These are phyloP conservation scores for Caenorhabditis plicata DNA, from an alignment of 2,888 invertebrate genomes.

Conservation along the genomic window DNA sequence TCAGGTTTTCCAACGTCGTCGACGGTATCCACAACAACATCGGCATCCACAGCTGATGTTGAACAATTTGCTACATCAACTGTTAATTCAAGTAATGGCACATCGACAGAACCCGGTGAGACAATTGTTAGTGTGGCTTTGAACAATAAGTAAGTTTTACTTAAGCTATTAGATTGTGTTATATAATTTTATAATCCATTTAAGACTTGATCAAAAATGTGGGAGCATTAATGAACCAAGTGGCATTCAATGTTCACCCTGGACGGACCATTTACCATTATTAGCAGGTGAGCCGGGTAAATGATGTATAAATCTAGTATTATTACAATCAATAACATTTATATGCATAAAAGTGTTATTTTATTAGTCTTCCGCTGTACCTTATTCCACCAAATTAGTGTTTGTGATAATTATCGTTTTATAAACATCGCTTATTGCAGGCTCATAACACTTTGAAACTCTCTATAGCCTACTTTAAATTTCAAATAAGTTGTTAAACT, in stretches of 20 bases:
- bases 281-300: slow-evolving; percentile 52
- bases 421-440: too few species aligned
- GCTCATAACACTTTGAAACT: too few species aligned
- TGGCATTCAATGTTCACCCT: slow-evolving; percentile 28
- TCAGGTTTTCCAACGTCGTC: slow-evolving; percentile 9
- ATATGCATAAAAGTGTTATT: too few species aligned
- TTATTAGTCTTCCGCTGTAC: too few species aligned
- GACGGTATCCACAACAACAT: slow-evolving; percentile 6
- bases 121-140: slow-evolving; percentile 16
- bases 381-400: too few species aligned
- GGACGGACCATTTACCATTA: slow-evolving; percentile 52
- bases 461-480: too few species aligned
- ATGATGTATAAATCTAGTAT: too few species aligned
- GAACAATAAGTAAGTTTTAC: slow-evolving; percentile 32
- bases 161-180: background rate
- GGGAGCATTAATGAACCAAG: slow-evolving; percentile 17
- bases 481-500: too few species aligned
- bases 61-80: slow-evolving; percentile 16
- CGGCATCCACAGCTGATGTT: slow-evolving; percentile 6
- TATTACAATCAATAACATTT: too few species aligned
- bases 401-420: too few species aligned
- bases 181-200: slow-evolving; percentile 2
- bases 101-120: slow-evolving; percentile 19
- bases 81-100: background rate
- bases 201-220: slow-evolving; percentile 37